A percentile compares a stretch with the other conserved stretches of the same genome.
Evolutionary conservation across 2,797 vertebrate species (phyloP).

Genomic region (Erethizon dorsatum): DNA sequence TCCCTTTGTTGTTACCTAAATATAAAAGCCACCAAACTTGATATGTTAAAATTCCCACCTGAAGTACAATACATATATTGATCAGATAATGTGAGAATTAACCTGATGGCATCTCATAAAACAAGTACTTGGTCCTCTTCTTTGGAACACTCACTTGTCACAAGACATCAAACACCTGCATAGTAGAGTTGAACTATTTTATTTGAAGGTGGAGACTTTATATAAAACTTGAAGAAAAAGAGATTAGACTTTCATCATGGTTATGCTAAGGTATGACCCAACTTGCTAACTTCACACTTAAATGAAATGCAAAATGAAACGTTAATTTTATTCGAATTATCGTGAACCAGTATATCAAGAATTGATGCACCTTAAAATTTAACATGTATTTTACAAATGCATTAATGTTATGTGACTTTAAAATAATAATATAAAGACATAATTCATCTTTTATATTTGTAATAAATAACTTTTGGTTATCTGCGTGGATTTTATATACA

Average conservation of each 20-base stretch:
- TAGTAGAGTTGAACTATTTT: slow-evolving; percentile 63
- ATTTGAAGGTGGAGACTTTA: slow-evolving; percentile 75
- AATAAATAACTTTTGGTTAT: slow-evolving; percentile 12
- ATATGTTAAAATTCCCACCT: slow-evolving; percentile 56
- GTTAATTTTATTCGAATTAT: slow-evolving; percentile 81
- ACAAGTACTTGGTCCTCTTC: slow-evolving; percentile 18
- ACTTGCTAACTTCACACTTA: slow-evolving; percentile 80
- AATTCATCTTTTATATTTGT: not conserved
- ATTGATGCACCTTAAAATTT: slow-evolving; percentile 82
- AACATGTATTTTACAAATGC: slow-evolving; percentile 79
- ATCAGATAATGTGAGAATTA: slow-evolving; percentile 61
- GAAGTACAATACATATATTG: not conserved
- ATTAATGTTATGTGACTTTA: slow-evolving; percentile 60
- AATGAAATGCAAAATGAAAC: slow-evolving; percentile 81
- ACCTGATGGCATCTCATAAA: not conserved
- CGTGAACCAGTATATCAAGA: slow-evolving; percentile 83
- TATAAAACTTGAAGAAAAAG: slow-evolving; percentile 77
- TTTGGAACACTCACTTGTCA: slow-evolving; percentile 30
- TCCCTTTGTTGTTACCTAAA: slow-evolving; percentile 59
- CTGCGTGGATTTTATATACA: not conserved
- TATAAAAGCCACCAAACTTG: slow-evolving; percentile 58
- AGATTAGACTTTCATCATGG: slow-evolving; percentile 69
- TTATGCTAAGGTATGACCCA: slow-evolving; percentile 72
- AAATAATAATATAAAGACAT: not conserved
- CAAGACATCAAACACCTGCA: slow-evolving; percentile 71